Evolutionary conservation across 1,140 invertebrate species (phyloP), one percentile per base, ranked within the genome.

Genomic region (Thereuonema tuberculata): DNA sequence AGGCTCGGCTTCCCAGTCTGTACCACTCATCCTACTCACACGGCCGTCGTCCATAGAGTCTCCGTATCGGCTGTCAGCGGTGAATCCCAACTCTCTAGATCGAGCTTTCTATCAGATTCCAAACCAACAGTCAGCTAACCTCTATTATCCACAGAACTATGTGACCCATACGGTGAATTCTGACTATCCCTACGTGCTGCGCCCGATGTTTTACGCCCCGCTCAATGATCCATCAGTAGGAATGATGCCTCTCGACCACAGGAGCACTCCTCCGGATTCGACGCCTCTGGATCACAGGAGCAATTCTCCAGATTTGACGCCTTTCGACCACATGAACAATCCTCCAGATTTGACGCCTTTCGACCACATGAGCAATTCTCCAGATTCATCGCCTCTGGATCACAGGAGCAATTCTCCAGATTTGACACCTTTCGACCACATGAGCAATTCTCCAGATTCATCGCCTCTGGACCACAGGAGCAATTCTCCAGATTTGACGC

Each of bases 151-250:
- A 58, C 83, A 84, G 71, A 84, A 84, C 74, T 85, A 85, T 64
- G 78, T 79, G 21, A 62, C 66, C 23, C 65, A 67, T 9, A 85
- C 84, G 67, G 84, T 85, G 83, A 24, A 54, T 24, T 12, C n/a
- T 12, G 83, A 85, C 66, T 86, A 86, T 68, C 71, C n/a, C n/a
- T n/a, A n/a, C n/a, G n/a, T 85, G 3, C 78, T 79, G 48, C 78
- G 80, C 3, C 14, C 26, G 14, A n/a, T n/a, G n/a, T n/a, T n/a
- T n/a, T n/a, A n/a, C n/a, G n/a, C n/a, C n/a, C n/a, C n/a, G n/a
- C n/a, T n/a, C n/a, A n/a, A n/a, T n/a, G 2, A 20, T 12, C 9
- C n/a, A 12, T 12, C 55, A 12, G 70, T 79, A 56, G 76, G 76
- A 73, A 69, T 74, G 24, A 76, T 78, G 61, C 73, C 75, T n/a